Evolutionary conservation across 1,140 invertebrate species (phyloP), one percentile per base, ranked within the genome.

Genomic region (Panagrolaimus sp.): DNA sequence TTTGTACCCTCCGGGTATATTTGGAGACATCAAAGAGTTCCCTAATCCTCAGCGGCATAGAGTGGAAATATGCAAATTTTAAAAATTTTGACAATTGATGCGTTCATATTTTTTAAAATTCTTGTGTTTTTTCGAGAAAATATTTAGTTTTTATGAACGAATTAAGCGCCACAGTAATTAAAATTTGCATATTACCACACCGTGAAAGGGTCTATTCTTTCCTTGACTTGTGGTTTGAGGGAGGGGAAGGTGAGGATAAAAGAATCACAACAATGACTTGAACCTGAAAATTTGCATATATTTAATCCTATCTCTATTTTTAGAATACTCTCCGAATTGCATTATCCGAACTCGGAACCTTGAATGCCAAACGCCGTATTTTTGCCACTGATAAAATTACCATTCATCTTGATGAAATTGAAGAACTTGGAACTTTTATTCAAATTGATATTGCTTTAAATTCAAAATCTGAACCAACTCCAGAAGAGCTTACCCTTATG

Each of bases 371-470:
- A 68, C 64, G 68, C 6, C 48, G 64, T 10, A 32, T 38, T 17
- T 71, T 67, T 44, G 64, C 38, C 15, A 71, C 72, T 24, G 69
- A 71, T 21, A 71, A 71, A 24, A 32, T 71, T 43, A 15, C n/a
- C 47, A 69, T 71, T 32, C 47, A 71, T 28, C 26, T 71, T 2
- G 69, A 71, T 43, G 44, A 43, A 12, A 45, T 71, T 32, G 68
- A 70, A 70, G 43, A 67, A 8, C 7, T 67, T n/a, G 68, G 65
- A n/a, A 45, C 43, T 7, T 70, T 43, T 43, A 26, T 70, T 17
- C 38, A 70, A 26, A 45, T 70, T 17, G 63, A 70, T 28, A 38
- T 69, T 21, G 32, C 15, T 21, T 21, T 43, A 12, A 10, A 28
- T 43, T 44, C n/a, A 1, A 24, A 65, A 15, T 12, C 15, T 5